Evolutionary conservation across 2,797 vertebrate species (phyloP), one percentile per base, ranked within the genome.

Genomic region (Hippoglossus hippoglossus): DNA sequence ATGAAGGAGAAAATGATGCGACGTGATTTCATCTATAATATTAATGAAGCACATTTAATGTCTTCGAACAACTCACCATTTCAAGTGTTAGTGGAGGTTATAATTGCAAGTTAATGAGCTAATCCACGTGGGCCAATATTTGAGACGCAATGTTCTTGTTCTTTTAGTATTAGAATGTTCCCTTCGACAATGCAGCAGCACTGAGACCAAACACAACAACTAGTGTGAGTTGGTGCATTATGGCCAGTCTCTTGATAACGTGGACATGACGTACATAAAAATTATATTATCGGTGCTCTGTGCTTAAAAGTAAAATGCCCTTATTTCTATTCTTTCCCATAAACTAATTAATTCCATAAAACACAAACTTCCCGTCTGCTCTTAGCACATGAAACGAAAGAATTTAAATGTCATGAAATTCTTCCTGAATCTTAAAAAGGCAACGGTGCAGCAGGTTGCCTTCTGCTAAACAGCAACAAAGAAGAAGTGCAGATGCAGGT

Each of bases 371-470:
- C 22, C 44, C 41, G 55, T 61, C 64, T 39, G 34, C 60, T 65
- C 59, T 47, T 16, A 19, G 52, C 44, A 62, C 49, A 74, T 21
- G 12, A 60, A 60, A 60, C 68, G 52, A 84, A 58, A 63, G 46
- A 63, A 65, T 75, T 70, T 56, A 80, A 79, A 84, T 76, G 71
- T 68, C 62, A 83, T 82, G 65, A 84, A 73, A 77, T 8, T 39
- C 36, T 4, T n/a, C 75, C 65, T 63, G 34, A 65, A 50, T 75
- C 67, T 70, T 78, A 65, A 88, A 81, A 89, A 44, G 73, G 71
- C 64, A 72, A 51, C 67, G 55, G 64, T 75, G 73, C 81, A 80
- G 75, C 75, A 68, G 67, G 73, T 86, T 84, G 66, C 68, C 66
- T 74, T 78, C 44, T 63, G 59, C 47, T 81, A 50, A 46, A 76